Conservation (phyloP, 2,797 vertebrate species). For the Malacoctenus gilli region DNA sequence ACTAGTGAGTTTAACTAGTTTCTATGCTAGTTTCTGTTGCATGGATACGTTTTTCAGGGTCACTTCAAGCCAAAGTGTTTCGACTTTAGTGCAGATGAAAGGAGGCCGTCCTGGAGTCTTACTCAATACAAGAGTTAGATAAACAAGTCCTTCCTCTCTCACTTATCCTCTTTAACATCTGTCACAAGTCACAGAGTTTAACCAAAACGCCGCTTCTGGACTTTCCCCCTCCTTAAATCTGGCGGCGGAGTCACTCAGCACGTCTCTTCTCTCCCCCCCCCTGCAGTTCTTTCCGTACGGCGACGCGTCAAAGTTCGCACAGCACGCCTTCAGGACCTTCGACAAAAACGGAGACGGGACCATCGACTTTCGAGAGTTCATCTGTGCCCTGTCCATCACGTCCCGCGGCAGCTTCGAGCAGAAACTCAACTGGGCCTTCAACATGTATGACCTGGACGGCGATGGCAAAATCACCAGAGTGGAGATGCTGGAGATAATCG, state of each 20-base stretch:
- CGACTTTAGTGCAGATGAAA: too few species aligned
- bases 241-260: constrained; percentile 30
- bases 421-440: constrained; percentile 99
- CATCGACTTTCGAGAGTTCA: constrained; percentile 99
- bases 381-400: constrained; percentile 98
- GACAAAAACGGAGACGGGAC: constrained; percentile 98
- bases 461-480: constrained; percentile 99
- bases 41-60: too few species aligned
- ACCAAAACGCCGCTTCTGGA: not conserved
- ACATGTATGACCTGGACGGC: constrained; percentile 98
- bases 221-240: constrained; percentile 6
- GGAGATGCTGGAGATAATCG: constrained; percentile 99
- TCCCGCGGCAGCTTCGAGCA: constrained; percentile 98
- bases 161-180: too few species aligned
- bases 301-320: constrained; percentile 97
- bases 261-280: too few species aligned
- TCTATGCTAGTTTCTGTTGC: too few species aligned
- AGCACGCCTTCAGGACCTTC: constrained; percentile 98
- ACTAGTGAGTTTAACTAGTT: too few species aligned
- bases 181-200: constrained; percentile 5
- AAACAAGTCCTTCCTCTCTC: too few species aligned
- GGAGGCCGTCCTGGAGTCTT: too few species aligned
- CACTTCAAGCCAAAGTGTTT: too few species aligned
- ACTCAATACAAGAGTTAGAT: too few species aligned
- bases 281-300: constrained; percentile 96